Evolutionary conservation across 2,888 invertebrate genomes (phyloP).

Genomic region (Pristionchus japonicus): DNA sequence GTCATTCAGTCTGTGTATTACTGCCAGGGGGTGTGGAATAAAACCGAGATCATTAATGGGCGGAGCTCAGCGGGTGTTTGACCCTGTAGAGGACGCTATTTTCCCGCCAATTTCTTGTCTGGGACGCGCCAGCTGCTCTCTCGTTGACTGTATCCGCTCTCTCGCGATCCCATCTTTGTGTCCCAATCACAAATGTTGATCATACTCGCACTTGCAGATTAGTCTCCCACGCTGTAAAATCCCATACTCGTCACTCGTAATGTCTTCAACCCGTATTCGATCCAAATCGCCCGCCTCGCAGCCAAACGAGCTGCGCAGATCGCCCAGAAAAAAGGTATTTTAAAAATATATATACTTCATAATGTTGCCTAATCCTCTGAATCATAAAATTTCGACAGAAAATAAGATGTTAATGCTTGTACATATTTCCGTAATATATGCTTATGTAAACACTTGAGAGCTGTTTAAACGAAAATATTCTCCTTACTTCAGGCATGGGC

Average conservation of each 20-base stretch:
- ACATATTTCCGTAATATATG: too few relatives aligned
- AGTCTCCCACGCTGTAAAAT: not conserved
- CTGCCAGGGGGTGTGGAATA: too few relatives aligned
- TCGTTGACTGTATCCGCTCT: not conserved
- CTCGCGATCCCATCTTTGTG: not conserved
- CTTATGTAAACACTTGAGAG: too few relatives aligned
- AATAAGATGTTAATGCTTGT: too few relatives aligned
- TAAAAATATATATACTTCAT: too few relatives aligned
- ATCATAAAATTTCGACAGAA: too few relatives aligned
- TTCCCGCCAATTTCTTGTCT: constrained; percentile 18
- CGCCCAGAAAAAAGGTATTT: constrained; percentile 63
- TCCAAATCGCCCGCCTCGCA: constrained; percentile 31
- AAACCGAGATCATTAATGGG: not conserved
- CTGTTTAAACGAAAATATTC: too few relatives aligned
- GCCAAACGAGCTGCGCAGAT: constrained; percentile 43
- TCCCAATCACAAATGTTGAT: not conserved
- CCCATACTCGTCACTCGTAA: not conserved
- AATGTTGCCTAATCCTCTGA: too few relatives aligned
- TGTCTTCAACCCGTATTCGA: not conserved
- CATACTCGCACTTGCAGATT: not conserved
- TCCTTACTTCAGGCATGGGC: constrained; percentile 46
- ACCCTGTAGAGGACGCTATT: constrained; percentile 27
- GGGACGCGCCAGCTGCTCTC: constrained; percentile 11
- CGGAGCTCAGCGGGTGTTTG: constrained; percentile 9
- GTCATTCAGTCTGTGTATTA: too few relatives aligned